Evolutionary conservation across 2,113 vertebrate species (phyloP), one percentile per base, ranked within the genome.

Genomic region (Isichthys henryi): DNA sequence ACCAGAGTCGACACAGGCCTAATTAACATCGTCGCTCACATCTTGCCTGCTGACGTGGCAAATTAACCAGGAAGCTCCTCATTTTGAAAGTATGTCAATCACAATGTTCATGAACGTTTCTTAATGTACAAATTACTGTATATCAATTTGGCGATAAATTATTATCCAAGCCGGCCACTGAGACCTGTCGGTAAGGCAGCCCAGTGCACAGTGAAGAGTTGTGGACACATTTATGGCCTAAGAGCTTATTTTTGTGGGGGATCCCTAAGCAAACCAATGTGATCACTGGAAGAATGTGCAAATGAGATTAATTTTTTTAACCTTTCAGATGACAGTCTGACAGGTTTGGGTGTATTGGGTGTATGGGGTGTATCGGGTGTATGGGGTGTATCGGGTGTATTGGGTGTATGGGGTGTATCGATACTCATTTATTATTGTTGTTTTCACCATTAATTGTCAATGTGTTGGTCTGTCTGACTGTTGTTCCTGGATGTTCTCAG

Each of bases 21-120:
- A 88, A 90, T 90, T 86, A 88, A 90, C 27, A 31, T 49, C 70
- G 27, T 82, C 0, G 35, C 52, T 90, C 43, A 52, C 8, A 43
- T 23, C 27, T 77, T 21, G 15, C 27, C 27, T 86, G 83, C 53
- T 27, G n/a, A 49, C 17, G 35, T 52, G 7, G 74, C 35, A 83
- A 1, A 4, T 35, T 46, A 58, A 50, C 43, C 35, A 66, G 39
- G 56, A 46, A 7, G n/a, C 56, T 56, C 31, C 85, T 31, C 5
- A 11, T 56, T 87, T 52, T 21, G 17, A 53, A 31, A 10, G 13
- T 53, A 10, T 52, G 85, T n/a, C 85, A 87, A 6, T 56, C 31
- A 10, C 13, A 0, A 6, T 6, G 23, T 31, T 53, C 5, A 27
- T 86, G 83, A 35, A 15, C 7, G 0, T 35, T 86, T 35, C 1